Percentiles rank a stretch among this genome's conserved stretches.
Evolutionary conservation across 2,888 invertebrate genomes (phyloP).

Genomic region (Eupithecia abbreviata): DNA sequence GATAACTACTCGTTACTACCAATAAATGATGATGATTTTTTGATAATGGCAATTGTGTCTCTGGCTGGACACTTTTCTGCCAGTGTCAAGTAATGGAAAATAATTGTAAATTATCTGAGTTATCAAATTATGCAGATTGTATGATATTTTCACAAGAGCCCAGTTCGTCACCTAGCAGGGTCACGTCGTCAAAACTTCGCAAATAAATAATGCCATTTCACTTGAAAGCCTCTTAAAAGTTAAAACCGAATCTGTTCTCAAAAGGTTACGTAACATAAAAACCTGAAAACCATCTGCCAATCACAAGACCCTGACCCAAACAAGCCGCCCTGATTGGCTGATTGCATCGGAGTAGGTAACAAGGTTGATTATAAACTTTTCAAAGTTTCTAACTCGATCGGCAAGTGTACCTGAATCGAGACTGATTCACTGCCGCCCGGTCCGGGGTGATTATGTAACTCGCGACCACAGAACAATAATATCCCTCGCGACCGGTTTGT

Average conservation of each 20-base stretch:
- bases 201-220: not conserved
- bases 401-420: not conserved
- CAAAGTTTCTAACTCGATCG: slow-evolving; percentile 6
- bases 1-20: no score
- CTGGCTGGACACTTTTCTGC: no score
- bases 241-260: not conserved
- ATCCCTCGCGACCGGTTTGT: no score
- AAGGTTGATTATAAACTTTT: slow-evolving; percentile 37
- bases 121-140: no score
- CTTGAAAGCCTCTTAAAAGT: not conserved
- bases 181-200: not conserved
- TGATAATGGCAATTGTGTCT: no score
- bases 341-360: slow-evolving; percentile 36
- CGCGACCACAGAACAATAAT: no score
- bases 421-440: not conserved
- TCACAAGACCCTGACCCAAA: slow-evolving; percentile 8
- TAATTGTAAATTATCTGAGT: no score
- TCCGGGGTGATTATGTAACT: no score
- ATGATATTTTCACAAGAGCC: no score
- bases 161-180: no score
- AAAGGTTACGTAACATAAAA: not conserved
- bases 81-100: no score
- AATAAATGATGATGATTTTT: no score
- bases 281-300: not conserved
- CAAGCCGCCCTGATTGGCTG: slow-evolving; percentile 18